A percentile compares a stretch with the other conserved stretches of the same genome.
These are phyloP conservation scores for Cladopsammia gracilis DNA, from an alignment of 64 coral and sea anemone genomes.

Conservation along the genomic window DNA sequence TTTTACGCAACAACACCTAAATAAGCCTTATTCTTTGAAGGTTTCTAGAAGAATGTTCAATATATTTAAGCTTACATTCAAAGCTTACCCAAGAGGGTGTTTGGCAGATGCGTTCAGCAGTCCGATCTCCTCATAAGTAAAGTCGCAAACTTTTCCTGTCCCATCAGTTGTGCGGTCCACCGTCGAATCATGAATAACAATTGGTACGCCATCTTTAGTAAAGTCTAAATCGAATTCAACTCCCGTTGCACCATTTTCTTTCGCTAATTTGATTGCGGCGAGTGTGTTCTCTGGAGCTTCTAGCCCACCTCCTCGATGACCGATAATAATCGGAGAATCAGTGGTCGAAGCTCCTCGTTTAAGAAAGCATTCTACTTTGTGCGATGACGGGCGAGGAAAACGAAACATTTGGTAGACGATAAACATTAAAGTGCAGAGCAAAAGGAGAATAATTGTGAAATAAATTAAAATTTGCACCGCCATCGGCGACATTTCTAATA, in stretches of 20 bases:
- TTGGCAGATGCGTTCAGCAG: constrained; percentile 77
- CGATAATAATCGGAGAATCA: constrained; percentile 79
- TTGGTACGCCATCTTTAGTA: constrained; percentile 91
- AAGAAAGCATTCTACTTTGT: constrained; percentile 88
- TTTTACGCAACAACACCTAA: too few species aligned
- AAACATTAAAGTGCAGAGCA: constrained; percentile 59
- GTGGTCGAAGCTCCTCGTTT: constrained; percentile 67
- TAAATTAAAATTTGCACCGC: constrained; percentile 86
- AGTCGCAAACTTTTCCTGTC: constrained; percentile 72
- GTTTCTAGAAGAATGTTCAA: too few species aligned
- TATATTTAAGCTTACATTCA: too few species aligned
- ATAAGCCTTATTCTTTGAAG: too few species aligned
- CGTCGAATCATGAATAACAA: constrained; percentile 94
- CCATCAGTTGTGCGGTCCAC: constrained; percentile 96
- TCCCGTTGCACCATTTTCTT: constrained; percentile 81
- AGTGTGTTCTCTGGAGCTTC: constrained; percentile 94
- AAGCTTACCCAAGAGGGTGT: constrained; percentile 72
- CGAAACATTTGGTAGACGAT: constrained; percentile 85
- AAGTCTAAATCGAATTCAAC: constrained; percentile 98
- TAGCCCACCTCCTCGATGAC: constrained; percentile 72
- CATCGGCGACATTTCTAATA: constrained; percentile 72
- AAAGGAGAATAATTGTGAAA: constrained; percentile 71
- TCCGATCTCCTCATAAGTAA: constrained; percentile 73
- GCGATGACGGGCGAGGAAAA: constrained; percentile 84
- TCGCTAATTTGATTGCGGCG: constrained; percentile 84